These are phyloP conservation scores for Allobates femoralis DNA, from an alignment of 2,797 vertebrate species.

Conservation along the genomic window DNA sequence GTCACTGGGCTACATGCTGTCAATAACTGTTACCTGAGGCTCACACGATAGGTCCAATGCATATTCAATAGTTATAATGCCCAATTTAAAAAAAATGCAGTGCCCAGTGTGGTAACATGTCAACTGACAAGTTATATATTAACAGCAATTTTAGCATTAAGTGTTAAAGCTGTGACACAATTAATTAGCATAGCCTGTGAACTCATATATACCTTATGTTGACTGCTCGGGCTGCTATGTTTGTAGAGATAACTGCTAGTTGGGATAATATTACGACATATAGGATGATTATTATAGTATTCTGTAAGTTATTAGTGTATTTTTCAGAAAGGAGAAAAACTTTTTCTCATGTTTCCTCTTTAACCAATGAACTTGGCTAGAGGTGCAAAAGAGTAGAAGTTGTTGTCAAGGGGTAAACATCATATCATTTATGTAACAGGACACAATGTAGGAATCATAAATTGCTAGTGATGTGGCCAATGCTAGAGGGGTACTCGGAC, in stretches of 20 bases:
- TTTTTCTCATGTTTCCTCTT: no score
- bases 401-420: no score
- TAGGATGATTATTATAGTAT: neutral
- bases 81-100: neutral
- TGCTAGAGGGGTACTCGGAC: no score
- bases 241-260: neutral
- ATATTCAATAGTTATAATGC: neutral
- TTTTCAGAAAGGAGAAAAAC: no score
- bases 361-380: no score
- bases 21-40: neutral
- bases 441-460: no score
- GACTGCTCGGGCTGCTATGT: neutral
- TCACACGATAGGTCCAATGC: neutral
- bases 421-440: no score
- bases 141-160: conserved; percentile 2
- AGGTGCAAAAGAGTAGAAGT: no score
- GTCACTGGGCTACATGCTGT: neutral
- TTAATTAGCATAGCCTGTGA: conserved; percentile 11
- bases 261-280: neutral
- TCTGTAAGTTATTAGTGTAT: no score
- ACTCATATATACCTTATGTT: neutral
- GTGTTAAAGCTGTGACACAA: conserved; percentile 29
- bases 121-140: conserved; percentile 25
- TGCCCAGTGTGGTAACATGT: neutral
- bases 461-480: no score